Conservation (phyloP, 1,140 invertebrate genomes). For the Stegodyphus dumicola region DNA sequence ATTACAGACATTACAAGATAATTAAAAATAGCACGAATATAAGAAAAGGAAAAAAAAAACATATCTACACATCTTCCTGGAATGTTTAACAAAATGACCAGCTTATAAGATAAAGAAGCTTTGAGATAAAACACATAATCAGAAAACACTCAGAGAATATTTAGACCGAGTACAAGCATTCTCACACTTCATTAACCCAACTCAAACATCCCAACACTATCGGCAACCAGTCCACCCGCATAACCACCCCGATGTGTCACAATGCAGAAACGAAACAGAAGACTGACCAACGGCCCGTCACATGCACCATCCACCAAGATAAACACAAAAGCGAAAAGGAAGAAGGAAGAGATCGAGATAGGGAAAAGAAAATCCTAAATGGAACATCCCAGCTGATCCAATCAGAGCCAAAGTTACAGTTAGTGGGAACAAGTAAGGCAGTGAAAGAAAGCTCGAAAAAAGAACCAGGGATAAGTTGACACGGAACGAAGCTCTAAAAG, state of each 20-base stretch:
- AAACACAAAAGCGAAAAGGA: slow-evolving; percentile 15
- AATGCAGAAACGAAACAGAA: neutral
- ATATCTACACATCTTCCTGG: too few relatives aligned
- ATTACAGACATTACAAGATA: too few relatives aligned
- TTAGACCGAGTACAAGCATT: neutral
- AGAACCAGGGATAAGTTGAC: slow-evolving; percentile 36
- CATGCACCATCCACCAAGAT: slow-evolving; percentile 7
- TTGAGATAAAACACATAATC: neutral
- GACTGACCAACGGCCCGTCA: neutral
- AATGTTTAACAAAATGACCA: too few relatives aligned
- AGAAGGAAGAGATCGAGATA: slow-evolving; percentile 4
- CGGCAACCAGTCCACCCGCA: slow-evolving; percentile 17
- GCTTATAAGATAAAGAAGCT: too few relatives aligned
- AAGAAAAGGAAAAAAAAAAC: too few relatives aligned
- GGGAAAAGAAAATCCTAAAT: slow-evolving; percentile 34
- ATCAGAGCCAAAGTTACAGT: slow-evolving; percentile 43
- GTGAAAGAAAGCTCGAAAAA: neutral
- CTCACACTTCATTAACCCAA: slow-evolving; percentile 19
- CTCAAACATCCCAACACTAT: slow-evolving; percentile 25
- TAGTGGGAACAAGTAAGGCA: neutral
- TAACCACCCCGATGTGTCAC: slow-evolving; percentile 26
- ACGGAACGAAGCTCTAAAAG: slow-evolving; percentile 48
- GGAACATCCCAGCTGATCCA: slow-evolving; percentile 53
- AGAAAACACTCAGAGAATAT: neutral
- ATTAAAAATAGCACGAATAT: too few relatives aligned